Conservation (phyloP, 2,797 vertebrate species). For the Toxotes lorentzi region DNA sequence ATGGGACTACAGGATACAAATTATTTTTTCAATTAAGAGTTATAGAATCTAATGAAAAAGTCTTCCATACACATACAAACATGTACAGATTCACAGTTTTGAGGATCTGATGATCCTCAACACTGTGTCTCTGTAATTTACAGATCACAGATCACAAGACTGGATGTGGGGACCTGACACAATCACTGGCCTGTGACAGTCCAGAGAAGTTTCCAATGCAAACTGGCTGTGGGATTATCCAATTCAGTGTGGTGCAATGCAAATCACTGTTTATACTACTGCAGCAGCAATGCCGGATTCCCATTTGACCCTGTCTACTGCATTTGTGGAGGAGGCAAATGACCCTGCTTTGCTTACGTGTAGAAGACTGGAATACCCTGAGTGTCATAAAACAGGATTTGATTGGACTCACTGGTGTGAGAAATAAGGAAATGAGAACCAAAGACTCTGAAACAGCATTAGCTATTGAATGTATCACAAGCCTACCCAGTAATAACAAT, state of each 20-base stretch:
- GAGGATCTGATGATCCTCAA: constrained; percentile 21
- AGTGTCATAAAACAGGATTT: constrained; percentile 18
- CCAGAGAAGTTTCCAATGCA: constrained; percentile 69
- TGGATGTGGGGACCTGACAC: constrained; percentile 30
- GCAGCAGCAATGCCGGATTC: constrained; percentile 19
- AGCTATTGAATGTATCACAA: not conserved
- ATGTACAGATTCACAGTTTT: not conserved
- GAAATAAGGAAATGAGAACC: constrained; percentile 12
- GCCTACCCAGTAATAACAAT: not conserved
- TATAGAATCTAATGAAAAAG: not conserved
- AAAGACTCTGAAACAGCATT: not conserved
- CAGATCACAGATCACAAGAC: constrained; percentile 35
- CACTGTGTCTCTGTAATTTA: not conserved
- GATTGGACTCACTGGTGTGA: constrained; percentile 15
- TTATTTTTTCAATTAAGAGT: not conserved
- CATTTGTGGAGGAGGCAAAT: constrained; percentile 65
- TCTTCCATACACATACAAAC: not conserved
- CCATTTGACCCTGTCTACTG: constrained; percentile 21
- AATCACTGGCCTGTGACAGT: constrained; percentile 41
- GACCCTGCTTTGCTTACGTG: constrained; percentile 66
- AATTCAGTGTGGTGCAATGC: constrained; percentile 61
- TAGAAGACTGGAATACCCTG: constrained; percentile 43
- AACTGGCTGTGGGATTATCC: constrained; percentile 58
- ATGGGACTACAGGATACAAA: not conserved
- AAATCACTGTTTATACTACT: constrained; percentile 63